phyloP scores from a whole-genome alignment of 2,797 vertebrate genomes.

The Falco columbarius region DNA sequence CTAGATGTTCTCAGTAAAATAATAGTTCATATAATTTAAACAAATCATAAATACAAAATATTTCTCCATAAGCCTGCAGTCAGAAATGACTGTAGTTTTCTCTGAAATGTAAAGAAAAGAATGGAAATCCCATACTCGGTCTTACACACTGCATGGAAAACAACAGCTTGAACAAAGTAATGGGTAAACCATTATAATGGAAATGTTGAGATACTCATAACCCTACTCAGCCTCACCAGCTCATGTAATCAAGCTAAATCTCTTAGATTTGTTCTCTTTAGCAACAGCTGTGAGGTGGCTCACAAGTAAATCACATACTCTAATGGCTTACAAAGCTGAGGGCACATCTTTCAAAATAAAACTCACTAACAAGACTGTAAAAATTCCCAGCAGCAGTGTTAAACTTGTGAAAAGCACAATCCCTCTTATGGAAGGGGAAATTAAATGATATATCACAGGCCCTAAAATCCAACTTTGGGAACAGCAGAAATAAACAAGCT shows the following conservation, averaged over 20 bases:
- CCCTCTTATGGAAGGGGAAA: neutral
- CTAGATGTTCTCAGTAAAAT: neutral
- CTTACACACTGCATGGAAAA: neutral
- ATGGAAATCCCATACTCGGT: neutral
- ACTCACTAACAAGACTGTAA: slow-evolving; percentile 28
- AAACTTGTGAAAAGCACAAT: neutral
- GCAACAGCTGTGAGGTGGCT: neutral
- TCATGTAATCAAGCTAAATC: neutral
- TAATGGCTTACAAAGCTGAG: neutral
- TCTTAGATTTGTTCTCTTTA: neutral
- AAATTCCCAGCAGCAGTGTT: neutral
- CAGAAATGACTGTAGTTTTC: neutral
- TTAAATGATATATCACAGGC: slow-evolving; percentile 11
- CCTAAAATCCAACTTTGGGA: neutral
- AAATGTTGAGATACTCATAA: neutral
- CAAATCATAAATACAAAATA: neutral
- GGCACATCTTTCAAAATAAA: slow-evolving; percentile 38
- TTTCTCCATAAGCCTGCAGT: neutral
- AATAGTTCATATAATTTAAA: neutral
- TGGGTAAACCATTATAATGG: neutral
- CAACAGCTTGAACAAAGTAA: neutral
- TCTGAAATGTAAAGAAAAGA: neutral
- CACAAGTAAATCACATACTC: neutral
- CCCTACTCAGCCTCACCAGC: neutral
- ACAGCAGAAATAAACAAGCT: neutral